Percentiles rank a stretch among this genome's conserved stretches.
phyloP scores from a whole-genome alignment of 2,797 vertebrate genomes.

The Melanotaenia maccullochi region DNA sequence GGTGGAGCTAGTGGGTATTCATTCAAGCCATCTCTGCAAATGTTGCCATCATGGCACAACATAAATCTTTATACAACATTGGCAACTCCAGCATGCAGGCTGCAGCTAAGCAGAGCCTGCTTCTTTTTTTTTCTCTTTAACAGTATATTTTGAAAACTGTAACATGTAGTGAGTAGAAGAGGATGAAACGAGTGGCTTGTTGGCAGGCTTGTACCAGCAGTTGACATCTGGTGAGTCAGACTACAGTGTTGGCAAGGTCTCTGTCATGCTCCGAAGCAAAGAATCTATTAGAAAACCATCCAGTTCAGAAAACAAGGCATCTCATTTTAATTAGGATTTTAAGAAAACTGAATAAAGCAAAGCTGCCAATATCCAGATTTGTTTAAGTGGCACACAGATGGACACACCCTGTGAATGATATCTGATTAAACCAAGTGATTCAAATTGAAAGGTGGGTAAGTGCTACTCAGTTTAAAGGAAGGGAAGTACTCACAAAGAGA shows the following conservation, averaged over 20 bases:
- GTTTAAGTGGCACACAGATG: conserved; percentile 28
- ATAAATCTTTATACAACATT: background rate
- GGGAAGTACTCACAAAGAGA: conserved; percentile 50
- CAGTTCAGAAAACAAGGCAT: background rate
- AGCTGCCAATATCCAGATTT: conserved; percentile 14
- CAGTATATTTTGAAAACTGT: background rate
- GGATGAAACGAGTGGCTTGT: background rate
- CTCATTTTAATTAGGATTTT: conserved; percentile 17
- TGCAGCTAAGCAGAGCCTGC: background rate
- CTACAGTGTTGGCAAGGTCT: background rate
- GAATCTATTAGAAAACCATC: background rate
- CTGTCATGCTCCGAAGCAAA: conserved; percentile 1
- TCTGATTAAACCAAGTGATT: conserved; percentile 55
- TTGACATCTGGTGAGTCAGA: conserved; percentile 14
- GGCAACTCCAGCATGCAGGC: background rate
- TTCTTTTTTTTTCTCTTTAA: background rate
- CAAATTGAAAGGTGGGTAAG: conserved; percentile 41
- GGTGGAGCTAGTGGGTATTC: background rate
- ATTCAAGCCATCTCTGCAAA: background rate
- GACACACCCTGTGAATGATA: conserved; percentile 35
- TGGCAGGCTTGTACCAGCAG: background rate
- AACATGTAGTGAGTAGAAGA: background rate
- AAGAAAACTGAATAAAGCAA: conserved; percentile 23
- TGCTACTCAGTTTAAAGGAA: conserved; percentile 40
- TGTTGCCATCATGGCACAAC: background rate